These are phyloP conservation scores for Ailurus styani DNA, from an alignment of 2,113 vertebrate species.

Conservation along the genomic window DNA sequence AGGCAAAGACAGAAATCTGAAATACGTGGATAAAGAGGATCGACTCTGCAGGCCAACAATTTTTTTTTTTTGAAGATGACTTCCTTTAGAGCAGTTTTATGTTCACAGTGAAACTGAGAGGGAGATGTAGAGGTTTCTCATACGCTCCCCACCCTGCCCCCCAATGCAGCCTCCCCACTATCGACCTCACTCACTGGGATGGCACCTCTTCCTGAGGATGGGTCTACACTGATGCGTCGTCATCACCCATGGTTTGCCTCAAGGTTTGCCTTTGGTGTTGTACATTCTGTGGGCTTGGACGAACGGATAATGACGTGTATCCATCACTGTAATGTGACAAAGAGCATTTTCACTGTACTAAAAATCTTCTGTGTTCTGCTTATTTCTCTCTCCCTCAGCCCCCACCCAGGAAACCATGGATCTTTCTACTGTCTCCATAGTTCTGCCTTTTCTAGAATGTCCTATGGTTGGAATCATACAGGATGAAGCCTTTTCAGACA, in stretches of 20 bases:
- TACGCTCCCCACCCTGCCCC: fast-evolving
- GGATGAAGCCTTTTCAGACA: neutral
- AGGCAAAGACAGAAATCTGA: neutral
- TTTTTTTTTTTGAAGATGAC: neutral
- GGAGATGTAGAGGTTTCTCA: too few species aligned
- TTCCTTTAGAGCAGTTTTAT: neutral
- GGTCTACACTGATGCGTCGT: fast-evolving
- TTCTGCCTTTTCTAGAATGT: neutral
- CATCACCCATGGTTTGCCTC: fast-evolving
- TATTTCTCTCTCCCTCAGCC: neutral
- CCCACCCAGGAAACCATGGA: neutral
- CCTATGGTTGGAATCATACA: neutral
- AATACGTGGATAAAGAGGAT: neutral
- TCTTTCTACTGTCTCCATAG: neutral
- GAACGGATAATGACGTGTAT: fast-evolving
- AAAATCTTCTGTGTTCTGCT: neutral
- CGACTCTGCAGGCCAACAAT: too few species aligned
- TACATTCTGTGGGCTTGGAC: neutral
- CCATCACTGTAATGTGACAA: fast-evolving
- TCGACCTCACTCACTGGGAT: neutral
- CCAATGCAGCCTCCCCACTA: too few species aligned
- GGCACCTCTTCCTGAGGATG: neutral
- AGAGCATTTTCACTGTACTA: neutral
- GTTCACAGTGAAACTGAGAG: too few species aligned
- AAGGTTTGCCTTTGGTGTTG: neutral